phyloP scores from a whole-genome alignment of 2,797 vertebrate species.

The Smutsia temminckii region DNA sequence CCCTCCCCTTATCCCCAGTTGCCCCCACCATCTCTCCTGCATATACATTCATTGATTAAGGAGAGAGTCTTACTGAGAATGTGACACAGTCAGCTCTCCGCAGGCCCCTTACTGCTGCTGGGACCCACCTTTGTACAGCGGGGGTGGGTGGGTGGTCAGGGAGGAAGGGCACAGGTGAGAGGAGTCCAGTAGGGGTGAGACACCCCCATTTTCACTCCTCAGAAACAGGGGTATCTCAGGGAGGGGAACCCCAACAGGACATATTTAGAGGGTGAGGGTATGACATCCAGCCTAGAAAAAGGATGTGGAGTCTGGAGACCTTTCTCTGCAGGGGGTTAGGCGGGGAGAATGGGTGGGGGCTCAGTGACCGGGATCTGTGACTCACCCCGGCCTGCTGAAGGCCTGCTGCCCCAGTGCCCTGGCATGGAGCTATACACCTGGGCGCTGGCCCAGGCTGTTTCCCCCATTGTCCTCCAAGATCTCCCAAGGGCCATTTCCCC shows the following conservation, averaged over 20 bases:
- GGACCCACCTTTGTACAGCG: background rate
- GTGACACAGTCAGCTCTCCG: background rate
- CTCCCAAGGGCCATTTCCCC: background rate
- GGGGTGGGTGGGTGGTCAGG: background rate
- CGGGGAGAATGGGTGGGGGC: background rate
- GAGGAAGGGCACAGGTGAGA: too few species aligned
- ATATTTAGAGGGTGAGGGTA: background rate
- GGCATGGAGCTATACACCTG: fast-evolving
- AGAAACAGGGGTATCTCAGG: background rate
- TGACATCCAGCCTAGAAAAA: background rate
- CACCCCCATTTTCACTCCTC: background rate
- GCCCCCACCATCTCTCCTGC: background rate
- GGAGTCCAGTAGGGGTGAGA: background rate
- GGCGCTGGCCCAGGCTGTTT: background rate
- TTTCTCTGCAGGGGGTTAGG: background rate
- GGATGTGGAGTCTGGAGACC: background rate
- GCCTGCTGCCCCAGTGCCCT: background rate
- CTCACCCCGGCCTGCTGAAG: background rate
- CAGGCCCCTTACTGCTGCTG: background rate
- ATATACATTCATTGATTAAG: background rate
- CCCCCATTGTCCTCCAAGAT: background rate
- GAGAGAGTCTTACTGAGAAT: background rate
- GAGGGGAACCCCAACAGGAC: background rate
- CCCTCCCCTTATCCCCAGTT: too few species aligned
- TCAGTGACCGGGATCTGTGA: background rate